Evolutionary conservation across 2,888 invertebrate species (phyloP), one percentile per base, ranked within the genome.

Genomic region (Metalampra italica): DNA sequence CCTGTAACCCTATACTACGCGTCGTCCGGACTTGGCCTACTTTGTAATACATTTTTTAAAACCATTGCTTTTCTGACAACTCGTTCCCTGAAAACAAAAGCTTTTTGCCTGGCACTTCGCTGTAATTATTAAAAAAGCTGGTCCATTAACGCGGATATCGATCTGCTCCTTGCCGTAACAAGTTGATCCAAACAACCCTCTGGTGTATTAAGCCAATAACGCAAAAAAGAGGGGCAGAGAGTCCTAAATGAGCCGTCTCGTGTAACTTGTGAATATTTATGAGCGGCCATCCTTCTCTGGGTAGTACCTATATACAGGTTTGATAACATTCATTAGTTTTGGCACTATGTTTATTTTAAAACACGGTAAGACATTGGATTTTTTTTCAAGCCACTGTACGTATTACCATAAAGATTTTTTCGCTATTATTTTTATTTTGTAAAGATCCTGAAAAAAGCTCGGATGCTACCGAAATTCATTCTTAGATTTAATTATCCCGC

Each of bases 261-360:
- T 69, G 77, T 86, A 76, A 78, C 87, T 78, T 63, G 62, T 89
- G 87, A 86, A 89, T 89, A 89, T 89, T 89, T 87, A 88, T 88
- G 84, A 87, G 81, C 58, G 70, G 67, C 72, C 62, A 76, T 76
- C 71, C 71, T 64, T 65, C 66, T 65, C 51, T 62, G 64, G 71
- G 71, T 73, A n/a, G n/a, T n/a, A n/a, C n/a, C n/a, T n/a, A n/a
- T n/a, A 70, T 66, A 65, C 22, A 22, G 22, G 62, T 73, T 74
- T 66, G 63, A 65, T 81, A 75, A 81, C 79, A 70, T 22, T 62
- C 65, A 69, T 75, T 75, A 71, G 60, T 68, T 67, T 58, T 47
- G 59, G 51, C 54, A 55, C 53, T 54, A 45, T 51, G 42, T 44
- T 51, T 38, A 32, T 40, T 46, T 45, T 43, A 50, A 44, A 39